phyloP scores from a whole-genome alignment of 2,113 vertebrate species.

The Nicator chloris region DNA sequence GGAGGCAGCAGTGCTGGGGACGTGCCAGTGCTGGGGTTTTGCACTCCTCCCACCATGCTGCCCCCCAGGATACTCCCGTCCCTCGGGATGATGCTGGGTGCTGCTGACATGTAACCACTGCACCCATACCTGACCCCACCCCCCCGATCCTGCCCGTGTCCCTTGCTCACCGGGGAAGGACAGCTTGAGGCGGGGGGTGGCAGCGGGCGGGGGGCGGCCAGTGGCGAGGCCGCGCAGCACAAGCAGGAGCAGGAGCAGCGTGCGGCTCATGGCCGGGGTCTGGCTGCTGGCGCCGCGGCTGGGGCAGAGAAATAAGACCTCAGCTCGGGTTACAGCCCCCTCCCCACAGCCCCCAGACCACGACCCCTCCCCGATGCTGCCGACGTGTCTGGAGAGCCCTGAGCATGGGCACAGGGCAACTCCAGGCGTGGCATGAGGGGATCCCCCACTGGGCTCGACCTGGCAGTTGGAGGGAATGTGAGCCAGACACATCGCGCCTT shows the following conservation, averaged over 20 bases:
- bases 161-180: constrained; percentile 5
- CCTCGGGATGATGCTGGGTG: neutral
- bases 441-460: neutral
- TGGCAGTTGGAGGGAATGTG: fast-evolving
- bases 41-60: neutral
- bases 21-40: neutral
- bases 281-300: neutral
- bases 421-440: fast-evolving
- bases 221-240: neutral
- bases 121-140: fast-evolving
- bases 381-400: neutral
- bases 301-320: neutral
- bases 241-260: constrained; percentile 2
- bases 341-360: neutral
- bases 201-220: neutral
- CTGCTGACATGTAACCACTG: neutral
- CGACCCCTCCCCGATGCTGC: neutral
- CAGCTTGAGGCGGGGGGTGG: constrained; percentile 48
- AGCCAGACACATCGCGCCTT: neutral
- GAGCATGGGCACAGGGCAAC: fast-evolving
- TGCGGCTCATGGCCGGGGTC: constrained; percentile 2
- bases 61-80: fast-evolving
- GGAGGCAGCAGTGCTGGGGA: neutral
- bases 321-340: constrained; percentile 46
- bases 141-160: neutral